A percentile compares a stretch with the other conserved stretches of the same genome.
phyloP scores from a whole-genome alignment of 2,113 vertebrate species.

The Atractosteus spatula region DNA sequence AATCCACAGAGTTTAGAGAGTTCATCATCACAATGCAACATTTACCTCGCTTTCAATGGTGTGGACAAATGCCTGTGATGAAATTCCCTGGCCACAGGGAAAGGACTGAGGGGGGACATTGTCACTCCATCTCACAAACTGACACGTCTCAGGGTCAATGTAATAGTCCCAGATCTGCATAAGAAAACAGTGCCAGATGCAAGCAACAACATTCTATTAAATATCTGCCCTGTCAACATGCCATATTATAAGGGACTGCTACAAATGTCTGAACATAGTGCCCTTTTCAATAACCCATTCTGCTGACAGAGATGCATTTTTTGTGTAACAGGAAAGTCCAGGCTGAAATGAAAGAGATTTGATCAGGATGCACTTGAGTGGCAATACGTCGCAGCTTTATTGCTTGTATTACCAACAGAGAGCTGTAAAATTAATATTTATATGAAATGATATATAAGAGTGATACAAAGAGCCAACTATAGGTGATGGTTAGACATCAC shows the following conservation, averaged over 20 bases:
- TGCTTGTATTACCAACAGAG: no score
- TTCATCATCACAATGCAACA: neutral
- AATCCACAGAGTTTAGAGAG: neutral
- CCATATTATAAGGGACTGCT: neutral
- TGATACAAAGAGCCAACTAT: no score
- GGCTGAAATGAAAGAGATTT: neutral
- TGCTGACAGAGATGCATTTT: neutral
- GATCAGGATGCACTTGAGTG: no score
- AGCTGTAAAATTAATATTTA: no score
- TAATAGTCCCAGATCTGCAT: conserved; percentile 40
- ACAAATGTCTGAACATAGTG: neutral
- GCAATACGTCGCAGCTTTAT: no score
- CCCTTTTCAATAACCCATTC: neutral
- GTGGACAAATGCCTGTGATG: conserved; percentile 34
- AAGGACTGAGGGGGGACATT: conserved; percentile 26
- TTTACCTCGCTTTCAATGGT: neutral
- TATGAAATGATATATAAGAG: no score
- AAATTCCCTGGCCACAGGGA: conserved; percentile 34
- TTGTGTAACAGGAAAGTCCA: neutral
- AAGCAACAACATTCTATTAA: neutral
- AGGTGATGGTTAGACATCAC: no score
- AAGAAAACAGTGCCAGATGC: conserved; percentile 18
- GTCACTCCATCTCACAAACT: conserved; percentile 48
- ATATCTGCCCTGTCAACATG: neutral
- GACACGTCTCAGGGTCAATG: conserved; percentile 41